Evolutionary conservation across 2,888 invertebrate species (phyloP).

Genomic region (Sarcophaga rosellei): DNA sequence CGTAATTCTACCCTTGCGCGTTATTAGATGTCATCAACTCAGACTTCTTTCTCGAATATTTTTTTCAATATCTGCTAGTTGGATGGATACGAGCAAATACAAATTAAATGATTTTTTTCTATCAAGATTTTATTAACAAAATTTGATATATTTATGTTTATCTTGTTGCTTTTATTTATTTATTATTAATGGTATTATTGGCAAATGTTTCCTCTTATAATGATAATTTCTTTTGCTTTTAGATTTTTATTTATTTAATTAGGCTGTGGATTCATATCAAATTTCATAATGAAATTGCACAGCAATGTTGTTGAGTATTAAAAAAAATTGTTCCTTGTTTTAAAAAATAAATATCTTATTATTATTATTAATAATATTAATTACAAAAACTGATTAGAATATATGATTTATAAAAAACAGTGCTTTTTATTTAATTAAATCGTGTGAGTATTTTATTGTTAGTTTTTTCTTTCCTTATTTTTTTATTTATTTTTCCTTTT

Average conservation of each 20-base stretch:
- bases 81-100: too few species aligned
- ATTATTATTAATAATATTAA: slow-evolving; percentile 39
- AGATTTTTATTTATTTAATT: slow-evolving; percentile 50
- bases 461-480: neutral
- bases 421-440: slow-evolving; percentile 42
- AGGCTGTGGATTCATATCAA: slow-evolving; percentile 35
- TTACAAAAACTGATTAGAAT: slow-evolving; percentile 28
- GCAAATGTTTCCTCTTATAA: slow-evolving; percentile 56
- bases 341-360: slow-evolving; percentile 50
- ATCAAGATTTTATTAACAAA: slow-evolving; percentile 65
- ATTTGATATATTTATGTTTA: slow-evolving; percentile 60
- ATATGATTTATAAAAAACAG: slow-evolving; percentile 44
- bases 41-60: too few species aligned
- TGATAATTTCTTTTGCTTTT: slow-evolving; percentile 41
- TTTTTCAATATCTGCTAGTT: too few species aligned
- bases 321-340: slow-evolving; percentile 48
- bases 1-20: too few species aligned
- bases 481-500: neutral
- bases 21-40: too few species aligned
- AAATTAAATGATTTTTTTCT: slow-evolving; percentile 4
- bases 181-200: slow-evolving; percentile 58
- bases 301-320: slow-evolving; percentile 59
- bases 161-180: slow-evolving; percentile 45
- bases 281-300: slow-evolving; percentile 67
- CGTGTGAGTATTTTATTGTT: slow-evolving; percentile 29